A percentile compares a stretch with the other conserved stretches of the same genome.
These are phyloP conservation scores for Bombus soroeensis DNA, from an alignment of 1,140 invertebrate genomes.

Conservation along the genomic window DNA sequence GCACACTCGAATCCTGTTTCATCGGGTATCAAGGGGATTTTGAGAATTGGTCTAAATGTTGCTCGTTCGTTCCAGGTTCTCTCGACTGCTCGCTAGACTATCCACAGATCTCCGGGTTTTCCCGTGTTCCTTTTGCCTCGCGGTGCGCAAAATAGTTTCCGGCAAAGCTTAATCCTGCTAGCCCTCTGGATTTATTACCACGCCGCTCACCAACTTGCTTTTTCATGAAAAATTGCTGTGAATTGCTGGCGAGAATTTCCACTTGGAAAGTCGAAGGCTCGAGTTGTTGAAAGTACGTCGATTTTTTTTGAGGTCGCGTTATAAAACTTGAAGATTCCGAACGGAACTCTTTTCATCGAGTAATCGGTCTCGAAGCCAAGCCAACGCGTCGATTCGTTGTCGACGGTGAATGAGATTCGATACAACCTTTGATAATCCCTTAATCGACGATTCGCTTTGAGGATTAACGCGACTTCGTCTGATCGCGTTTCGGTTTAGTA, in stretches of 20 bases:
- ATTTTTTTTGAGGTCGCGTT: not conserved
- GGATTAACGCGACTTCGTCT: not conserved
- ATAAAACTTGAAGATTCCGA: not conserved
- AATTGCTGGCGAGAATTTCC: not conserved
- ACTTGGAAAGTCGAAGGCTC: too few relatives aligned
- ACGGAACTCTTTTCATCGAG: not conserved
- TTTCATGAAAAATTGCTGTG: not conserved
- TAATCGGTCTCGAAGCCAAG: not conserved
- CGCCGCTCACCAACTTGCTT: not conserved
- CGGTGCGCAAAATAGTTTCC: conserved; percentile 2
- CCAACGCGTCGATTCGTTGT: not conserved
- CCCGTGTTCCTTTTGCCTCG: not conserved
- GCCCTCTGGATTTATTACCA: conserved; percentile 4
- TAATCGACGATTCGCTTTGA: not conserved
- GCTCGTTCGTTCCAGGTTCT: not conserved
- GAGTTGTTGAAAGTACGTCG: not conserved
- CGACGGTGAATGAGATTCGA: not conserved
- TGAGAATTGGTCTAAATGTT: conserved; percentile 30
- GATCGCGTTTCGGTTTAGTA: not conserved
- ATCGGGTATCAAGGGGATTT: conserved; percentile 32
- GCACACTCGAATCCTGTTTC: conserved; percentile 7
- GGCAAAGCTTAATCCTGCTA: not conserved
- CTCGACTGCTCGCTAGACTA: not conserved
- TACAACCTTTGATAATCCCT: conserved; percentile 8
- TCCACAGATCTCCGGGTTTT: not conserved